phyloP scores from a whole-genome alignment of 2,797 vertebrate species.

The Varecia variegata region DNA sequence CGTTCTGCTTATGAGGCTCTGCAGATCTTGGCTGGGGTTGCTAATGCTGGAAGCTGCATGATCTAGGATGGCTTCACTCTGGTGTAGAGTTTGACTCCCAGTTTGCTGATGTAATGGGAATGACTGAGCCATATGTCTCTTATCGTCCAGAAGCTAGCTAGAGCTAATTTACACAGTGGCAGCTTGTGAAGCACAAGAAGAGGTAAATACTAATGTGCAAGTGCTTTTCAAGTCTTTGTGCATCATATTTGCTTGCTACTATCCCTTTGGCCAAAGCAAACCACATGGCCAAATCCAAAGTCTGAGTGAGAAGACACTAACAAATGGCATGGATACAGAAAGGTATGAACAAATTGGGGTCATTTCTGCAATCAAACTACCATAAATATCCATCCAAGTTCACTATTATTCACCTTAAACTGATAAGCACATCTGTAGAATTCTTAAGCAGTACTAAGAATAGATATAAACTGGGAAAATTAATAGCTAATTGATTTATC shows the following conservation, averaged over 20 bases:
- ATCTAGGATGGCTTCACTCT: not conserved
- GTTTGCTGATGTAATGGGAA: not conserved
- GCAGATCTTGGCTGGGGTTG: not conserved
- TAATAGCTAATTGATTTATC: not conserved
- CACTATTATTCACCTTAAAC: not conserved
- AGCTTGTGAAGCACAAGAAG: not conserved
- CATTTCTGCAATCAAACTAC: not conserved
- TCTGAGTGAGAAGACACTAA: not conserved
- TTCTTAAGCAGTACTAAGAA: not conserved
- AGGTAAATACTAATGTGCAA: not conserved
- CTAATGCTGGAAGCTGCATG: not conserved
- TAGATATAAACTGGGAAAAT: not conserved
- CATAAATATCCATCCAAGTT: not conserved
- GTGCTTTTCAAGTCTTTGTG: not conserved
- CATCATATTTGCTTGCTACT: not conserved
- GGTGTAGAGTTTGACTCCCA: not conserved
- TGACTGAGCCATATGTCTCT: not conserved
- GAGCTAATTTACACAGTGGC: not conserved
- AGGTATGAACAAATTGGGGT: not conserved
- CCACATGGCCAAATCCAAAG: not conserved
- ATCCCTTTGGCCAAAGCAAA: not conserved
- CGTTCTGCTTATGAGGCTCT: not conserved
- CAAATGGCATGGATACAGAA: not conserved
- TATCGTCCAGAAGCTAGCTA: not conserved
- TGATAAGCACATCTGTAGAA: not conserved